Conservation (phyloP, 2,888 invertebrate species). For the Atrina japonica region DNA sequence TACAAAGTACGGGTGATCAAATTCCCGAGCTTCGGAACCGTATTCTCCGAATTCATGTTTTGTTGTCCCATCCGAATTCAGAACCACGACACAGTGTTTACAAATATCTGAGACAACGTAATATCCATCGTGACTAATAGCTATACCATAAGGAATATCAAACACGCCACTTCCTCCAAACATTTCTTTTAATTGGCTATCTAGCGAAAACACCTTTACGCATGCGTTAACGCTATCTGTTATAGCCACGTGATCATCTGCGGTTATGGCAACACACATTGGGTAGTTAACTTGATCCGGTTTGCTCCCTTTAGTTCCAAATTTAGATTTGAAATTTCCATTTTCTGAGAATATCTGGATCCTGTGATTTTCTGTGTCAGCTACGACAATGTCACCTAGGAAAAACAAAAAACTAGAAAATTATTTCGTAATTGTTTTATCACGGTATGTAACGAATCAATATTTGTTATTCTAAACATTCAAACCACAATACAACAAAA, state of each 20-base stretch:
- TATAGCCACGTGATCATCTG: constrained; percentile 71
- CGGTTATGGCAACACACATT: constrained; percentile 72
- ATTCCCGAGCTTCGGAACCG: constrained; percentile 67
- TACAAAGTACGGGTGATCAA: constrained; percentile 78
- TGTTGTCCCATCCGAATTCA: constrained; percentile 67
- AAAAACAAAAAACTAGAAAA: no score
- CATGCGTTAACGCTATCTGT: constrained; percentile 77
- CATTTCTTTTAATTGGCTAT: constrained; percentile 65
- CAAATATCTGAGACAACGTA: constrained; percentile 74
- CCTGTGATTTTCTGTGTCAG: constrained; percentile 77
- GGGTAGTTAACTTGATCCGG: constrained; percentile 71
- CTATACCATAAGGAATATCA: constrained; percentile 75
- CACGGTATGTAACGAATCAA: no score
- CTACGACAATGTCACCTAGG: constrained; percentile 74
- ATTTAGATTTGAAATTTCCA: constrained; percentile 71
- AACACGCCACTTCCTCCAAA: constrained; percentile 64
- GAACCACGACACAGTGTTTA: constrained; percentile 71
- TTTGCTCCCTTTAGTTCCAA: constrained; percentile 69
- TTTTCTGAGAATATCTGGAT: constrained; percentile 75
- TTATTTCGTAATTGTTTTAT: no score
- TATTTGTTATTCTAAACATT: no score
- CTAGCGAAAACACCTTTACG: constrained; percentile 71
- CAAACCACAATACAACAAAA: no score
- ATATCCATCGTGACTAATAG: constrained; percentile 66
- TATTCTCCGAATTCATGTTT: constrained; percentile 73